phyloP scores from a whole-genome alignment of 2,797 vertebrate genomes.

The Melanotaenia maccullochi region DNA sequence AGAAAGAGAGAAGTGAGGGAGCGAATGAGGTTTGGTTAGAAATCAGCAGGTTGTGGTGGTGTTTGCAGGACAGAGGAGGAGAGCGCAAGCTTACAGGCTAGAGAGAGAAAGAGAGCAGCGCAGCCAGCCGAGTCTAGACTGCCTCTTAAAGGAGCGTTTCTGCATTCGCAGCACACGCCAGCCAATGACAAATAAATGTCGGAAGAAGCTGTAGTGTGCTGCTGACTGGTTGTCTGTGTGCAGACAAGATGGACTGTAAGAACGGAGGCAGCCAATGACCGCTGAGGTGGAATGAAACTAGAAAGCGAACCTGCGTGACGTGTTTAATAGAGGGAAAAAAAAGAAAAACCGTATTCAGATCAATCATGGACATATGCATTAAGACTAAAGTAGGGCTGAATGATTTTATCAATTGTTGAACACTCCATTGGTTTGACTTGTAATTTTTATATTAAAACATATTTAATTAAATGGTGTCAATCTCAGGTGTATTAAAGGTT shows the following conservation, averaged over 20 bases:
- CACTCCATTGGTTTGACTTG: too few relatives aligned
- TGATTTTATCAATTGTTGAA: too few relatives aligned
- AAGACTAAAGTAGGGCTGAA: background rate
- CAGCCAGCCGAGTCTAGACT: conserved; percentile 80
- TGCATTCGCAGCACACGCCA: conserved; percentile 60
- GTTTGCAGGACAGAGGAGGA: conserved; percentile 61
- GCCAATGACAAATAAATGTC: conserved; percentile 68
- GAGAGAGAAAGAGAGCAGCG: conserved; percentile 45
- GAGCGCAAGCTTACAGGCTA: conserved; percentile 40
- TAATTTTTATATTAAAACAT: too few relatives aligned
- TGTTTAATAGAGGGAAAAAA: conserved; percentile 43
- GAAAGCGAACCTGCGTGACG: conserved; percentile 33
- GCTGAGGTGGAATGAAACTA: conserved; percentile 20
- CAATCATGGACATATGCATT: conserved; percentile 76
- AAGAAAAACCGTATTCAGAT: conserved; percentile 37
- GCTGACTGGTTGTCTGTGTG: conserved; percentile 61
- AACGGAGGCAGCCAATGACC: conserved; percentile 54
- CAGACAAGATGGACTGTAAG: conserved; percentile 45
- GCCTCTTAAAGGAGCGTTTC: conserved; percentile 78
- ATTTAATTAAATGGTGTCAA: too few relatives aligned
- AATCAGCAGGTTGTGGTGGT: conserved; percentile 76
- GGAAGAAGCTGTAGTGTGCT: conserved; percentile 18
- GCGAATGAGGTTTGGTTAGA: conserved; percentile 44
- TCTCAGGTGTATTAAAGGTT: too few relatives aligned
- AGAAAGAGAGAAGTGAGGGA: conserved; percentile 39